These are phyloP conservation scores for Cryptophagus acutangulus DNA, from an alignment of 2,888 invertebrate species.

Conservation along the genomic window DNA sequence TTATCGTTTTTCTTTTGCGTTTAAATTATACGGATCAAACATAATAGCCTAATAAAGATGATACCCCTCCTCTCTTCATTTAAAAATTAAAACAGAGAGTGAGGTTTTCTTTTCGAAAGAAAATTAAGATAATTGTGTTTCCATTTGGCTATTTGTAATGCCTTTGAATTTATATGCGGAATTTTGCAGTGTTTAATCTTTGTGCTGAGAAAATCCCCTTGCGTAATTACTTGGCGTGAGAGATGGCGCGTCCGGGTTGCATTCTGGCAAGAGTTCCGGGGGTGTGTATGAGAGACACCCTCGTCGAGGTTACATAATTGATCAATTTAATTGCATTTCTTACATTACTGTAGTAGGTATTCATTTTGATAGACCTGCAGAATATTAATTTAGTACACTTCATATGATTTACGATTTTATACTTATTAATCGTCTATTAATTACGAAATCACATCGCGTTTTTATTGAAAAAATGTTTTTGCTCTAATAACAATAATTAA, in stretches of 20 bases:
- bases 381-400: too few relatives aligned
- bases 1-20: too few relatives aligned
- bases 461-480: too few relatives aligned
- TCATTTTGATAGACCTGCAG: conserved; percentile 25
- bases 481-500: too few relatives aligned
- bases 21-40: too few relatives aligned
- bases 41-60: too few relatives aligned
- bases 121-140: conserved; percentile 48
- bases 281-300: conserved; percentile 23
- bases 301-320: conserved; percentile 29
- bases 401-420: conserved; percentile 4
- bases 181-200: conserved; percentile 47
- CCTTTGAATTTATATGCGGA: conserved; percentile 44
- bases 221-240: conserved; percentile 46
- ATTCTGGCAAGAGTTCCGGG: conserved; percentile 34
- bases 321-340: conserved; percentile 38
- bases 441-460: too few relatives aligned
- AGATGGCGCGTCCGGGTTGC: conserved; percentile 40
- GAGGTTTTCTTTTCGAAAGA: too few relatives aligned
- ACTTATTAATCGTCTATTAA: too few relatives aligned
- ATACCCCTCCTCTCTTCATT: too few relatives aligned
- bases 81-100: too few relatives aligned
- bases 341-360: conserved; percentile 20
- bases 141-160: conserved; percentile 46
- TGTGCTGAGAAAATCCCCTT: conserved; percentile 44